These are phyloP conservation scores for Pteropus alecto DNA, from an alignment of 2,113 vertebrate species.

Conservation along the genomic window DNA sequence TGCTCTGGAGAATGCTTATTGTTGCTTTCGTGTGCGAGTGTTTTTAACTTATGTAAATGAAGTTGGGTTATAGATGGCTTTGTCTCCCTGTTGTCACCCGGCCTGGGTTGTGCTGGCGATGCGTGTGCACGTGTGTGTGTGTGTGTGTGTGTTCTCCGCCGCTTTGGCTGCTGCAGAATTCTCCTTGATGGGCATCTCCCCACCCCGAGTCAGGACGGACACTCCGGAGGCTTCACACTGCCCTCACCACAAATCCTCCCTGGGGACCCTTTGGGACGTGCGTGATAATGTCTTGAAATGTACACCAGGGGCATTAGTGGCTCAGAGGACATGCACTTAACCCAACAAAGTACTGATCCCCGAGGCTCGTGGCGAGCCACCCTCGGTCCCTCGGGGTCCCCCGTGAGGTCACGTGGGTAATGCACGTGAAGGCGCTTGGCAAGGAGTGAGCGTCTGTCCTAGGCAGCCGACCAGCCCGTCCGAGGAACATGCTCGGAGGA, in stretches of 20 bases:
- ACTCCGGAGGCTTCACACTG: too few relatives aligned
- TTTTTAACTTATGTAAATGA: neutral
- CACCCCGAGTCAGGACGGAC: too few relatives aligned
- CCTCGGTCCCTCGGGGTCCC: neutral
- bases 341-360: neutral
- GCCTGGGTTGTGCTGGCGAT: neutral
- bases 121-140: too few relatives aligned
- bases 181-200: neutral
- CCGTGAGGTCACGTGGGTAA: neutral
- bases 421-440: neutral
- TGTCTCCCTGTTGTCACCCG: neutral
- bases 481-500: neutral
- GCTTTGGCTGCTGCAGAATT: neutral
- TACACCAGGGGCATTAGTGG: neutral
- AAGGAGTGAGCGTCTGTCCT: neutral
- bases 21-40: neutral
- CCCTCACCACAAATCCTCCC: neutral
- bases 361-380: neutral
- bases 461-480: too few relatives aligned
- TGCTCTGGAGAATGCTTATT: neutral
- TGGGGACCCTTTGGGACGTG: neutral
- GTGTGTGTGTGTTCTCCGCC: rapidly evolving
- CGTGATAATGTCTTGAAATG: neutral
- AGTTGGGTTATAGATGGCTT: neutral
- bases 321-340: neutral